Evolutionary conservation across 2,797 vertebrate species (phyloP).

Genomic region (Emys orbicularis): DNA sequence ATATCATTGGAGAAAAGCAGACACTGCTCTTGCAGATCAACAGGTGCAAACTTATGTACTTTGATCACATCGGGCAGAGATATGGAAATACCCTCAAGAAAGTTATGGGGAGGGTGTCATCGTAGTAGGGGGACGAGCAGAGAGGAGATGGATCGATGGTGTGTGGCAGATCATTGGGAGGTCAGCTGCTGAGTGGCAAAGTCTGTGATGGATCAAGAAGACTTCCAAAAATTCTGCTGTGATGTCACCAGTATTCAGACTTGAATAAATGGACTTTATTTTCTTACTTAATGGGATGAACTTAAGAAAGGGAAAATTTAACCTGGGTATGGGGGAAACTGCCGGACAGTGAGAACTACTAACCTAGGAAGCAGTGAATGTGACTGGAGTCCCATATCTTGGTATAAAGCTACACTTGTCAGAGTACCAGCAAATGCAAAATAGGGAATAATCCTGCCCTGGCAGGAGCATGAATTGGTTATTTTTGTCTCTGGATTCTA

Average conservation of each 20-base stretch:
- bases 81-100: not conserved
- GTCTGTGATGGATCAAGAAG: not conserved
- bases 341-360: not conserved
- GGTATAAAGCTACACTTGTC: not conserved
- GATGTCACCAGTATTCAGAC: not conserved
- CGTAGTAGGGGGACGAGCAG: not conserved
- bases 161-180: not conserved
- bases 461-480: not conserved
- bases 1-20: not conserved
- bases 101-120: not conserved
- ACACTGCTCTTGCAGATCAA: not conserved
- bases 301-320: not conserved
- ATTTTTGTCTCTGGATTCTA: not conserved
- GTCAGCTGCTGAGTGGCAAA: not conserved
- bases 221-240: not conserved
- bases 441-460: not conserved
- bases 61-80: not conserved
- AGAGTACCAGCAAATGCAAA: not conserved
- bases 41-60: not conserved
- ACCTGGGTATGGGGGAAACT: not conserved
- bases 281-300: not conserved
- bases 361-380: not conserved
- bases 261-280: not conserved
- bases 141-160: not conserved
- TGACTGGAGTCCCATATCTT: accelerated